phyloP scores from a whole-genome alignment of 2,797 vertebrate species.

The Numenius phaeopus region DNA sequence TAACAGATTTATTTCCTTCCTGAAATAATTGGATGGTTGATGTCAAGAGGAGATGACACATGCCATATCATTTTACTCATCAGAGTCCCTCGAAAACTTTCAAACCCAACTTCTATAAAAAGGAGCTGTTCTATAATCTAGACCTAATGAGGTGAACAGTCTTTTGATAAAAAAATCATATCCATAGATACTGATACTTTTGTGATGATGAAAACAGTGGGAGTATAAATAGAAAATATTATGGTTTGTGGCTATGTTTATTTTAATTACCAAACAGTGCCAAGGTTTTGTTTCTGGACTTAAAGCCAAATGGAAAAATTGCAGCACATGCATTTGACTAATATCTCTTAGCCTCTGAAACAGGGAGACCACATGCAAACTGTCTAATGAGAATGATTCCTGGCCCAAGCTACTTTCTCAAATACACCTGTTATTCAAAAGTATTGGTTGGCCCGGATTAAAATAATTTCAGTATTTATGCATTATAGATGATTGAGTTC shows the following conservation, averaged over 20 bases:
- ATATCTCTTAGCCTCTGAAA: neutral
- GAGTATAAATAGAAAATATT: neutral
- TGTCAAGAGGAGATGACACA: neutral
- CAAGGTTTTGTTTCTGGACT: neutral
- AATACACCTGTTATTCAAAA: neutral
- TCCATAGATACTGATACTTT: neutral
- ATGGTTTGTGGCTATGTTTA: neutral
- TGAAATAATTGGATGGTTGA: slow-evolving; percentile 4
- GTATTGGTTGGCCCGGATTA: neutral
- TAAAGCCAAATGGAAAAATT: neutral
- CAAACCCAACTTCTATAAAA: neutral
- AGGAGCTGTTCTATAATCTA: neutral
- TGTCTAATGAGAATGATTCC: neutral
- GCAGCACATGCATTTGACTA: neutral
- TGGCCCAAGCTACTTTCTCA: neutral
- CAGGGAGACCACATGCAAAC: neutral
- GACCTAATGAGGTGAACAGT: neutral
- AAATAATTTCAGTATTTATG: neutral
- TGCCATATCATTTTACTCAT: neutral
- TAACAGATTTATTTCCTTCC: neutral
- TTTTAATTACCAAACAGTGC: neutral
- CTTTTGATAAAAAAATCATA: neutral
- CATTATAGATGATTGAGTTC: neutral
- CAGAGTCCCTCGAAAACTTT: neutral
- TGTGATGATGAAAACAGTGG: neutral